Evolutionary conservation across 2,113 vertebrate species (phyloP), one percentile per base, ranked within the genome.

Genomic region (Puntigrus tetrazona): DNA sequence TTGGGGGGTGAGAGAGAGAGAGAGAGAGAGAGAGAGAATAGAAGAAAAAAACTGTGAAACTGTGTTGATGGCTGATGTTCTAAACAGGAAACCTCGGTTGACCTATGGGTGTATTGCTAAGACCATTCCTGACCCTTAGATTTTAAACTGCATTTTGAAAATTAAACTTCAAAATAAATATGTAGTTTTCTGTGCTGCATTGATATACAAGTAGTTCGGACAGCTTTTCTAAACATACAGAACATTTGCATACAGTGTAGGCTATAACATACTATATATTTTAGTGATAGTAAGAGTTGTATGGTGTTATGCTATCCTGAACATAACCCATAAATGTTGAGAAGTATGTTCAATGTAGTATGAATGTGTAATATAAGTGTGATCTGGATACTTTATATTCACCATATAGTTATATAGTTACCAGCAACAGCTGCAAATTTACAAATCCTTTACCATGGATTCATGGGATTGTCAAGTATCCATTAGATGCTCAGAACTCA

Each of bases 41-140:
- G 65, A 59, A 20, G 22, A 22, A 67, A 67, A 59, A 25, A 50
- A 45, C 45, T 41, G 67, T n/a, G n/a, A n/a, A n/a, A 36, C 41
- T 9, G 29, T 83, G 78, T 36, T 85, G 31, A 81, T 52, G 27
- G 31, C 50, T 41, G 5, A 22, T 75, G 67, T 76, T 61, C 14
- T 10, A 78, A 55, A 82, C 14, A 83, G 25, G 84, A 86, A 85
- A 78, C 83, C 52, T 78, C 47, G 65, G 34, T 29, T 81, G 77
- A 80, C 77, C 87, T 81, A 41, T 14, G 59, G 55, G 72, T 78
- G 77, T 85, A 65, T 77, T 63, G 70, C 36, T 27, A 38, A 11
- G 45, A 41, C 57, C 1, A n/a, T 34, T 80, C 47, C 52, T 80
- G 69, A 67, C 43, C 43, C 36, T 74, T 34, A 80, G 67, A 45